Evolutionary conservation across 2,888 invertebrate genomes (phyloP).

Genomic region (Atherix ibis): DNA sequence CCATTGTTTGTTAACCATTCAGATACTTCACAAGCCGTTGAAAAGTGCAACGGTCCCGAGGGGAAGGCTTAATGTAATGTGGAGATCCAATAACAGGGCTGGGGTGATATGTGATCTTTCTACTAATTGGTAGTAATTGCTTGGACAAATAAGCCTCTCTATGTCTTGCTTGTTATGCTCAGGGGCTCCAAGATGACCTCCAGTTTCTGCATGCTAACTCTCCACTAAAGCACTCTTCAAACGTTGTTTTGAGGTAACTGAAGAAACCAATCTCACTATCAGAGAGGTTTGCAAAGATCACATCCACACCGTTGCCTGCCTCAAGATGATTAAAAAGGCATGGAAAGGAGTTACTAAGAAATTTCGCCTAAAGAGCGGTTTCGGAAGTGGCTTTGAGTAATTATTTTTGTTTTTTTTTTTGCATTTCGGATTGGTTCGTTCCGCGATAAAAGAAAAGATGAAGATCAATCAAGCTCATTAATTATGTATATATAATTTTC

Average conservation of each 20-base stretch:
- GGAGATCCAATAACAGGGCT: neutral
- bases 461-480: too few species aligned
- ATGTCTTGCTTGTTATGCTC: too few species aligned
- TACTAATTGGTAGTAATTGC: slow-evolving; percentile 1
- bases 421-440: too few species aligned
- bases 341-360: slow-evolving; percentile 3
- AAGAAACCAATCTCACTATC: slow-evolving; percentile 17
- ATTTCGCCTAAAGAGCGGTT: too few species aligned
- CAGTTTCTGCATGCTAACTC: slow-evolving; percentile 14
- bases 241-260: slow-evolving; percentile 16
- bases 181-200: too few species aligned
- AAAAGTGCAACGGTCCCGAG: slow-evolving; percentile 2
- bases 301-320: slow-evolving; percentile 4
- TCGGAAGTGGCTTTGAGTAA: too few species aligned
- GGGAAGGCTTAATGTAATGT: neutral
- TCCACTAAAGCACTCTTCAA: slow-evolving; percentile 18
- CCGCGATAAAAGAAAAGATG: too few species aligned
- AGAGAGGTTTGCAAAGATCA: slow-evolving; percentile 20
- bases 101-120: slow-evolving; percentile 1
- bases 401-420: too few species aligned
- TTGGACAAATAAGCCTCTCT: neutral
- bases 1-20: slow-evolving; percentile 8
- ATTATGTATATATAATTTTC: too few species aligned
- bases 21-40: slow-evolving; percentile 7
- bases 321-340: slow-evolving; percentile 2